Evolutionary conservation across 2,113 vertebrate species (phyloP).

Genomic region (Pteropus alecto): DNA sequence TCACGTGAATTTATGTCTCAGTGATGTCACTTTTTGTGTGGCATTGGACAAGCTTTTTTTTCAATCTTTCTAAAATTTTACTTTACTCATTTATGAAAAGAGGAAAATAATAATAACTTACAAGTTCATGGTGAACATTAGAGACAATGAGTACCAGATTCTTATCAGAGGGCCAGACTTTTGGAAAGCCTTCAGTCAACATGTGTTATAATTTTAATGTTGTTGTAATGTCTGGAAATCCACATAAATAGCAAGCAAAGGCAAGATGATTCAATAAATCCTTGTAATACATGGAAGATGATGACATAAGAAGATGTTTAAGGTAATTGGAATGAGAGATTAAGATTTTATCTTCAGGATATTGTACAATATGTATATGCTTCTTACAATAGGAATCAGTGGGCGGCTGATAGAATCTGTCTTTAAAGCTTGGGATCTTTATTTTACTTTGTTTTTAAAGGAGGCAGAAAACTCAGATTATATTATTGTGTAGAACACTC

Average conservation of each 20-base stretch:
- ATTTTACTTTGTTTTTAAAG: slow-evolving; percentile 28
- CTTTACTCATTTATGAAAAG: background rate
- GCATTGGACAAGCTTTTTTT: background rate
- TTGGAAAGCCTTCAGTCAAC: background rate
- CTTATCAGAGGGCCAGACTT: background rate
- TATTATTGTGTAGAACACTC: background rate
- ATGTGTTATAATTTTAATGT: background rate
- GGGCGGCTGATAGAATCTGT: background rate
- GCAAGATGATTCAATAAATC: background rate
- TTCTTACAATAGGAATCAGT: background rate
- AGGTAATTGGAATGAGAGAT: background rate
- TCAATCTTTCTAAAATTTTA: background rate
- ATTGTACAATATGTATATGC: background rate
- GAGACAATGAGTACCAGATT: background rate
- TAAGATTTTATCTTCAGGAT: background rate
- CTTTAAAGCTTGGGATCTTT: background rate
- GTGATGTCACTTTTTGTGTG: background rate
- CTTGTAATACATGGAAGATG: background rate
- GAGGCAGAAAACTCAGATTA: background rate
- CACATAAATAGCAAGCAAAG: background rate
- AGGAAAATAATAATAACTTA: background rate
- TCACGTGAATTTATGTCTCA: background rate
- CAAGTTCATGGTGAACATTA: background rate
- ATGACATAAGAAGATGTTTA: background rate
- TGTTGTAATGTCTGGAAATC: background rate